Base-by-base conservation (phyloP, 2,888 invertebrate species). In the Vanessa cardui region DNA sequence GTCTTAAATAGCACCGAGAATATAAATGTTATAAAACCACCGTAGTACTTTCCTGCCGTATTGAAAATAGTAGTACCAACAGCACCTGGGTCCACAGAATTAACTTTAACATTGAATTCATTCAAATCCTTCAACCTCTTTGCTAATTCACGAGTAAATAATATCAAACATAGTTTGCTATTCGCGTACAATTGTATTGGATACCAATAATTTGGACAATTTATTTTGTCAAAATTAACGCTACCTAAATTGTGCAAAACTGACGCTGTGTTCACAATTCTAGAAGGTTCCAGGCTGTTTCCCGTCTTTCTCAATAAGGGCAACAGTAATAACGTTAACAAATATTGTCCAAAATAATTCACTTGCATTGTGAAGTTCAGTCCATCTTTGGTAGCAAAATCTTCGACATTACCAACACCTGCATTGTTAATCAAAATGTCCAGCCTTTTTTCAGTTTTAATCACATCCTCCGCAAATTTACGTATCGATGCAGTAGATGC, bases 301-400 rank as follows among this genome's bases (percentile, higher is more conserved):
- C 88, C 91, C 8, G 86, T 80, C 79, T 94, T 94, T 82, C 95
- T 96, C 72, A 97, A 81, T 72, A 97, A 88, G 88, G 97, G 97
- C 75, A 97, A 94, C 47, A 99, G 94, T 45, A 99, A 94, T 83
- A 98, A 96, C 0, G 98, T 98, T 61, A 99, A 90, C 44, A 99
- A 92, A 84, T 98, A 99, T 12, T 98, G 97, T 0, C 99, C 99
- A 83, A 96, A 97, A 80, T 98, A 97, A 85, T 99, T 99, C 3
- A 98, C 97, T 60, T 97, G 98, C 96, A 98, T 97, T 12, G 97
- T 97, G 72, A 95, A 90, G 83, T 98, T 98, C 71, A 98, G 87
- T 1, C 96, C 97, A 80, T 98, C 98, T 77, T 95, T 95, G 21
- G 97, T 96, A 64, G 94, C 89, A 16, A 78, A 80, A 61, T 89